Evolutionary conservation across 2,888 invertebrate species (phyloP).

Genomic region (Campoletis raptor): DNA sequence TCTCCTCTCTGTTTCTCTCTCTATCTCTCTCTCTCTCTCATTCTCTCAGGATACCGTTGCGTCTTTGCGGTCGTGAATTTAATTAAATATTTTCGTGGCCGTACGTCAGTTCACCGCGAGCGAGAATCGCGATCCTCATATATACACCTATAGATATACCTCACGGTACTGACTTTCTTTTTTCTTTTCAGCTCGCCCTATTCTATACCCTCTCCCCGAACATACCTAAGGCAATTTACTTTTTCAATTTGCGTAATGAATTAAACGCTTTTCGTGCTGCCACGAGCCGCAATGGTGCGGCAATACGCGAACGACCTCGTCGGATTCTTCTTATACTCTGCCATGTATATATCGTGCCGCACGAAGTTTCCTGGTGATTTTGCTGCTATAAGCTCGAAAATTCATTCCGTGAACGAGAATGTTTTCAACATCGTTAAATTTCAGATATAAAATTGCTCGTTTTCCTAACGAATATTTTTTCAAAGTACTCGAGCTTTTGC

Average conservation of each 20-base stretch:
- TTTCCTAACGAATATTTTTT: neutral
- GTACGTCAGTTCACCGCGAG: conserved; percentile 77
- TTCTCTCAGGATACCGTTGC: conserved; percentile 56
- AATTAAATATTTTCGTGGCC: conserved; percentile 84
- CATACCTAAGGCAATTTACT: conserved; percentile 82
- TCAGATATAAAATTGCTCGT: neutral
- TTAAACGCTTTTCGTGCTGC: conserved; percentile 77
- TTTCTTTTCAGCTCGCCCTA: conserved; percentile 41
- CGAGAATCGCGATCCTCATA: conserved; percentile 40
- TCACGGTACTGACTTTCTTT: conserved; percentile 39
- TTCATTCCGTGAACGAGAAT: conserved; percentile 34
- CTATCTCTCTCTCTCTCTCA: neutral
- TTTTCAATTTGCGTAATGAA: conserved; percentile 84
- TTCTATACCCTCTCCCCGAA: conserved; percentile 61
- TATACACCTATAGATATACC: conserved; percentile 33
- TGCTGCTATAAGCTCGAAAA: conserved; percentile 31
- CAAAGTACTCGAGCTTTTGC: neutral
- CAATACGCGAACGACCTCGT: conserved; percentile 44
- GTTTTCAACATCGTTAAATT: conserved; percentile 20
- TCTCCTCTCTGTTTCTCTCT: neutral
- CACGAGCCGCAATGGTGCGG: conserved; percentile 54
- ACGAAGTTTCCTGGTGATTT: conserved; percentile 25
- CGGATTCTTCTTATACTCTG: conserved; percentile 44
- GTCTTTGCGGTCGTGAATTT: conserved; percentile 83
- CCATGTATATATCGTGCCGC: conserved; percentile 34